Conservation (phyloP, 2,888 invertebrate species). For the Hemistola chrysoprasaria region DNA sequence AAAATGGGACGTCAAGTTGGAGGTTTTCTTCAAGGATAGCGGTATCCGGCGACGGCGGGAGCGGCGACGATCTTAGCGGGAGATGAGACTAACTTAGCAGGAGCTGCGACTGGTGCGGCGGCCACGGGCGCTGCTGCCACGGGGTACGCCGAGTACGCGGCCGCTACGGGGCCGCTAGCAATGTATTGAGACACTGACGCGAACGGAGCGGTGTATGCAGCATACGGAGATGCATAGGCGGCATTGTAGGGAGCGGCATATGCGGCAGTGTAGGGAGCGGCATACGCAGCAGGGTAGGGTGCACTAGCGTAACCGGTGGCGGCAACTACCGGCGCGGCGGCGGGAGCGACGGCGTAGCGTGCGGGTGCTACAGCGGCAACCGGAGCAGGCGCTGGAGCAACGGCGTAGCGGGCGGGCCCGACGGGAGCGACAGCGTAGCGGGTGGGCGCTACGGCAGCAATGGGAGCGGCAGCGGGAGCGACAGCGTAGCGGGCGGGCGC, state of each 20-base stretch:
- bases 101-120: slow-evolving; percentile 29
- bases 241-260: slow-evolving; percentile 33
- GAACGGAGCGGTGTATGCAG: slow-evolving; percentile 31
- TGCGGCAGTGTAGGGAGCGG: slow-evolving; percentile 30
- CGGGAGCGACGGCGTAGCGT: slow-evolving; percentile 30
- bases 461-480: slow-evolving; percentile 77
- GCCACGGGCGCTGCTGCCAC: slow-evolving; percentile 28
- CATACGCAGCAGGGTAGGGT: slow-evolving; percentile 25
- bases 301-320: slow-evolving; percentile 29
- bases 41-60: slow-evolving; percentile 58
- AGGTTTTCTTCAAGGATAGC: slow-evolving; percentile 60
- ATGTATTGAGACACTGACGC: slow-evolving; percentile 36
- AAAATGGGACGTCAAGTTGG: slow-evolving; percentile 47
- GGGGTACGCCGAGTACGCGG: slow-evolving; percentile 30
- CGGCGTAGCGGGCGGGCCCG: slow-evolving; percentile 31
- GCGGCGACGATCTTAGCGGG: slow-evolving; percentile 33
- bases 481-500: slow-evolving; percentile 35
- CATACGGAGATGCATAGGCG: slow-evolving; percentile 24
- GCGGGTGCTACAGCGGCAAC: slow-evolving; percentile 31
- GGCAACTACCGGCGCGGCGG: slow-evolving; percentile 36
- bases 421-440: slow-evolving; percentile 35
- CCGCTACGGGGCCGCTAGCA: slow-evolving; percentile 22
- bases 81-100: slow-evolving; percentile 1
- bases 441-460: slow-evolving; percentile 41
- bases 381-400: slow-evolving; percentile 30